Conservation (phyloP, 2,113 vertebrate species). For the Platichthys flesus region DNA sequence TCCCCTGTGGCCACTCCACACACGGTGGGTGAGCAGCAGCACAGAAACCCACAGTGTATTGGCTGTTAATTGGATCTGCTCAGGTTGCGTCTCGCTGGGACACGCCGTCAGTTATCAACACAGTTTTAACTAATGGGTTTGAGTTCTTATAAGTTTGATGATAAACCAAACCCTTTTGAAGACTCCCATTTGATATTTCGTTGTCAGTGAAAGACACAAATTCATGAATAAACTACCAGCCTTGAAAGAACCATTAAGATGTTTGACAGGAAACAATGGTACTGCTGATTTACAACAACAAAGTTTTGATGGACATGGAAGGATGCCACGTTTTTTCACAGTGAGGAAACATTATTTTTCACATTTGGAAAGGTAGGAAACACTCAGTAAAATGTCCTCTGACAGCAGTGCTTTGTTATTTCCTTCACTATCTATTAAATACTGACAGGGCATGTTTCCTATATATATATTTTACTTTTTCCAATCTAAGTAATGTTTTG, state of each 20-base stretch:
- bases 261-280: background rate
- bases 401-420: background rate
- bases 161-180: slow-evolving; percentile 12
- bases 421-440: background rate
- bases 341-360: background rate
- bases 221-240: background rate
- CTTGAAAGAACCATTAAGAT: background rate
- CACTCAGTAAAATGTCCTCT: background rate
- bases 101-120: slow-evolving; percentile 16
- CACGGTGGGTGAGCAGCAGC: slow-evolving; percentile 53
- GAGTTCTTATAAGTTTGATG: slow-evolving; percentile 4
- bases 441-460: background rate
- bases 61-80: slow-evolving; percentile 61
- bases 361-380: background rate
- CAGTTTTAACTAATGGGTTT: slow-evolving; percentile 16
- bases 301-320: no score
- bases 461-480: background rate
- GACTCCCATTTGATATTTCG: background rate
- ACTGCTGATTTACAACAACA: background rate
- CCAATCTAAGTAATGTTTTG: no score
- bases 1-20: slow-evolving; percentile 56
- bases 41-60: slow-evolving; percentile 49
- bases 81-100: slow-evolving; percentile 25
- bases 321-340: background rate
- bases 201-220: background rate